Evolutionary conservation across 1,140 invertebrate genomes (phyloP).

Genomic region (Melipona quadrifasciata): DNA sequence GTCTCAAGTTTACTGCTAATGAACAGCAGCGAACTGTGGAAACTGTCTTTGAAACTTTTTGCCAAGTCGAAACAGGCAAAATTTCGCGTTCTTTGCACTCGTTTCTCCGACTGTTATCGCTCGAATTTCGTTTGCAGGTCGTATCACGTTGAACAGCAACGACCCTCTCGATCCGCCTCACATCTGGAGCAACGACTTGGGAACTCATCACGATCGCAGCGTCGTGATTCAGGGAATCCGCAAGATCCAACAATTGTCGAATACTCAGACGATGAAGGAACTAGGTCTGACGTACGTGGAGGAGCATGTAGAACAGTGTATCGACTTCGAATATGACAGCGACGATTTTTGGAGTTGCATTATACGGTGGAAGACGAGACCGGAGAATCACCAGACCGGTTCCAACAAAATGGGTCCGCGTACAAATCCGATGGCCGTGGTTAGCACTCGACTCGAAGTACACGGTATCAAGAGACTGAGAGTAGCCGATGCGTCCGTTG

Average conservation of each 20-base stretch:
- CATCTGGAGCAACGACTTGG: conserved; percentile 84
- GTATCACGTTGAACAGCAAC: conserved; percentile 72
- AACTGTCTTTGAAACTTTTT: too few relatives aligned
- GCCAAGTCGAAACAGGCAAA: too few relatives aligned
- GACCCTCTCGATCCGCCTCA: conserved; percentile 84
- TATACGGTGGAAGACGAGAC: conserved; percentile 77
- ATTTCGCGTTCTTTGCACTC: too few relatives aligned
- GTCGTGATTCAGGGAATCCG: conserved; percentile 79
- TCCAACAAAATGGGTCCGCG: conserved; percentile 84
- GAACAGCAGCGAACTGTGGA: too few relatives aligned
- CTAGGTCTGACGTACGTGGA: conserved; percentile 60
- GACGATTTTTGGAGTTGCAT: conserved; percentile 84
- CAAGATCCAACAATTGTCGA: conserved; percentile 65
- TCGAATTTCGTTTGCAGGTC: conserved; percentile 79
- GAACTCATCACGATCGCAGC: conserved; percentile 75
- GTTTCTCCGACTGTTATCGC: too few relatives aligned
- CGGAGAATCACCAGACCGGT: conserved; percentile 83
- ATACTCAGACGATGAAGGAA: conserved; percentile 68
- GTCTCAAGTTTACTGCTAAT: too few relatives aligned
- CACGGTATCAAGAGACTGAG: conserved; percentile 79
- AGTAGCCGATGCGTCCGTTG: conserved; percentile 80
- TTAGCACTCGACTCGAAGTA: conserved; percentile 80
- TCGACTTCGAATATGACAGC: conserved; percentile 53
- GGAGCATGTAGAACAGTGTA: conserved; percentile 60
- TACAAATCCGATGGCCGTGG: conserved; percentile 78